Base-by-base conservation (phyloP, 2,888 invertebrate genomes). In the Heliconius cydno region DNA sequence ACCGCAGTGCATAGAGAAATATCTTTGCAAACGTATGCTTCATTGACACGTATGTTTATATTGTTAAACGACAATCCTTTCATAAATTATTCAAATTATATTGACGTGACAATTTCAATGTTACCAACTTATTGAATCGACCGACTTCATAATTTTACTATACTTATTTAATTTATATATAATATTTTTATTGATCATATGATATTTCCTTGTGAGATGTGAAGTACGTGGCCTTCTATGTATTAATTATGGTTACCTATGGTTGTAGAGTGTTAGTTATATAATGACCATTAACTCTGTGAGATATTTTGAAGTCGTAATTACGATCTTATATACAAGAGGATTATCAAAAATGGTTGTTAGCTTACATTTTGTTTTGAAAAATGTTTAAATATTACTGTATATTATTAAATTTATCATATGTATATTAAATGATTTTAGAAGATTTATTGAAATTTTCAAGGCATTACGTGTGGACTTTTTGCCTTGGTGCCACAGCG, bases 41-140 rank as follows among this genome's bases (percentile, higher is more conserved):
- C 72, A 41, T 72, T 80, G 80, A 82, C 80, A 80, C 82, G 80
- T 80, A 72, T 76, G 60, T 78, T 71, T 76, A 52, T 81, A 85
- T 84, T 84, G 84, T 82, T 75, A 78, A 78, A 74, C 72, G 80
- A 85, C 84, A 85, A 85, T 84, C 80, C 80, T 81, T 82, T 82
- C 85, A 84, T 84, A 84, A 84, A 85, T 83, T 82, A 85, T 85
- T 84, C 77, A 81, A 82, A 80, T 80, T 79, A 80, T 84, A 83
- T 25, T 76, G 80, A 82, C 81, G 82, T 81, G 82, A 82, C 80
- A 78, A 72, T 63, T 78, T 80, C 77, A 79, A 79, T 82, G 77
- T 72, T 78, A 76, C 38, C 73, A 46, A 60, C 46, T 13, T 70
- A 22, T 57, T 74, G 46, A 74, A 63, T 66, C 30, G 5, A 41